Base-by-base conservation (phyloP, 2,113 vertebrate species). In the Istiophorus platypterus region DNA sequence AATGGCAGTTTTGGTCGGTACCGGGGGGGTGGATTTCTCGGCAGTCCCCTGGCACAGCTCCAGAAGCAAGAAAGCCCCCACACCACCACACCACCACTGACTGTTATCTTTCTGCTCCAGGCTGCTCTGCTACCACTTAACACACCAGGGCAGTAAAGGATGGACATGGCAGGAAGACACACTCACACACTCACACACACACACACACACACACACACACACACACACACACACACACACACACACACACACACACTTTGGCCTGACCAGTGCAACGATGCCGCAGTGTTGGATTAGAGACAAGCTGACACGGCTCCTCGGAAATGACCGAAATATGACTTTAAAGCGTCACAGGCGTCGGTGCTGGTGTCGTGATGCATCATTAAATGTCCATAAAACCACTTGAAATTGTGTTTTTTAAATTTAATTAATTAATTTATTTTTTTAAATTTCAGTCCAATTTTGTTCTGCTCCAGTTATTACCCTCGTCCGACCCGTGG, bases 21-120 rank as follows among this genome's bases (percentile, higher is more conserved):
- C 77, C 70, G 84, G 85, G 87, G 78, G 81, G 68, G 87, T 88
- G 86, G 89, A 92, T 94, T 93, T 91, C 89, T 93, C 84, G 88
- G 86, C 69, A 72, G 79, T 82, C 63, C 62, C 89, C 80, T 93
- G 92, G 91, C 84, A 27, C 14, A 26, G 56, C 66, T 92, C 91
- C 91, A 92, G 67, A 79, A 74, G 59, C 89, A 9, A 37, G 52
- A 76, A 68, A 62, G 59, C 71, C 66, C 66, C 49, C 76, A 71
- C 65, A 54, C 26, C 41, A 26, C 22, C 61, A 82, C 52, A 41
- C 62, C 39, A 47, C 76, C n/a, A 65, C 73, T 78, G 80, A 80
- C 93, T 88, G 89, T 92, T 93, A 93, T 93, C 93, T 92, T 89
- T 75, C 41, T 81, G 87, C 90, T 86, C 79, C 92, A 91, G 92